These are phyloP conservation scores for Drosophila phalerata DNA, from an alignment of 2,888 invertebrate genomes.

Conservation along the genomic window DNA sequence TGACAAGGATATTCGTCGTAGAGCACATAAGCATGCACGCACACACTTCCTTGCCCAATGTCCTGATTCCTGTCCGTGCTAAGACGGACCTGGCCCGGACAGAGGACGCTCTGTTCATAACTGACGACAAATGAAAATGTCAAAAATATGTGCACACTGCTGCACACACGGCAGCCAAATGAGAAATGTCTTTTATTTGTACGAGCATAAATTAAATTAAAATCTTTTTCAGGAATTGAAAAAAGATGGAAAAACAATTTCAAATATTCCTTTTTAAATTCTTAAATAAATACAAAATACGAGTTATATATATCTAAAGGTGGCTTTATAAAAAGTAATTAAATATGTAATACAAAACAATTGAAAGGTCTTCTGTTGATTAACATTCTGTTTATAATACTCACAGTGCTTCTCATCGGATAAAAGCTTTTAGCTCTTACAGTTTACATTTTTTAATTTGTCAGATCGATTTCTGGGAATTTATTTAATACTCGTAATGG, in stretches of 20 bases:
- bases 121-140: slow-evolving; percentile 80
- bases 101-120: slow-evolving; percentile 55
- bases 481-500: background rate
- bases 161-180: slow-evolving; percentile 58
- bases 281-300: background rate
- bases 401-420: background rate
- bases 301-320: background rate
- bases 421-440: no score
- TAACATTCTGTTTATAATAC: background rate
- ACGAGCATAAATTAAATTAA: slow-evolving; percentile 50
- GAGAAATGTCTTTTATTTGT: slow-evolving; percentile 54
- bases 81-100: slow-evolving; percentile 6
- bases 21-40: slow-evolving; percentile 17
- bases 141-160: slow-evolving; percentile 63
- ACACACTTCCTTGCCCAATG: slow-evolving; percentile 44
- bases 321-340: background rate
- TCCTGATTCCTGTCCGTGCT: slow-evolving; percentile 16
- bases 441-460: background rate
- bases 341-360: background rate
- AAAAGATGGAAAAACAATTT: slow-evolving; percentile 16
- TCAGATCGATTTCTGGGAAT: background rate
- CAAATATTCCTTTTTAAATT: background rate
- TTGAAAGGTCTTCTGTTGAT: background rate
- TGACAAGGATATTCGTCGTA: slow-evolving; percentile 69
- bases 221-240: slow-evolving; percentile 39